Percentiles rank a stretch among this genome's conserved stretches.
These are phyloP conservation scores for Synergus umbraculus DNA, from an alignment of 2,888 invertebrate species.

Conservation along the genomic window DNA sequence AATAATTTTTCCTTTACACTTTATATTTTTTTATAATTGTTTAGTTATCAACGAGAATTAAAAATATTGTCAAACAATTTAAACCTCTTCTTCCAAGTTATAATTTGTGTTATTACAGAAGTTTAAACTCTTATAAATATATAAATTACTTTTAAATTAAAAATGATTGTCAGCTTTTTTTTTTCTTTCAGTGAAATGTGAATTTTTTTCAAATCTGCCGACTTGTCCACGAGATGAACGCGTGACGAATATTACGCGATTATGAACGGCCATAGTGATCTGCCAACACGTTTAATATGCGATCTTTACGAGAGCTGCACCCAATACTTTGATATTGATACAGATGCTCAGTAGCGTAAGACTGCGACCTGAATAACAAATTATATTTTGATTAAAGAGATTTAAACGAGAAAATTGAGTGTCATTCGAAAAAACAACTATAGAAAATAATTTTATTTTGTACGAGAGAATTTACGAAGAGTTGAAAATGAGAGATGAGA, in stretches of 20 bases:
- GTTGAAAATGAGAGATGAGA: not conserved
- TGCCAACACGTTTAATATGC: not conserved
- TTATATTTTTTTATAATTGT: not conserved
- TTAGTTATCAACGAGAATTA: not conserved
- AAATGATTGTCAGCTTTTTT: not conserved
- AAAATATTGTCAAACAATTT: not conserved
- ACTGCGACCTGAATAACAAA: not conserved
- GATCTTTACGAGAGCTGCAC: slow-evolving; percentile 26
- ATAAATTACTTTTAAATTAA: not conserved
- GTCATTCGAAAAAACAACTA: not conserved
- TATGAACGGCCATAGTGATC: slow-evolving; percentile 15
- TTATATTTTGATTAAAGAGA: not conserved
- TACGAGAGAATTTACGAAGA: not conserved
- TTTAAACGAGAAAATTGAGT: not conserved
- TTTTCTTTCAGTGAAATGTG: not conserved
- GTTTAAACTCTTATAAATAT: too few species aligned
- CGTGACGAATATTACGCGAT: slow-evolving; percentile 23
- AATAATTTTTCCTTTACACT: slow-evolving; percentile 44
- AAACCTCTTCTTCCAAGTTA: too few species aligned
- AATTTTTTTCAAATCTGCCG: slow-evolving; percentile 22
- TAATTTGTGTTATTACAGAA: too few species aligned
- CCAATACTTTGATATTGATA: slow-evolving; percentile 23
- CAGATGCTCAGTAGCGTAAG: slow-evolving; percentile 10
- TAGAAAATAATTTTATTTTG: not conserved
- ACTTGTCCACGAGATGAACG: slow-evolving; percentile 29